Percentiles rank a stretch among this genome's conserved stretches.
These are phyloP conservation scores for Schizothorax lantsangensis DNA, from an alignment of 2,797 vertebrate species.

Conservation along the genomic window DNA sequence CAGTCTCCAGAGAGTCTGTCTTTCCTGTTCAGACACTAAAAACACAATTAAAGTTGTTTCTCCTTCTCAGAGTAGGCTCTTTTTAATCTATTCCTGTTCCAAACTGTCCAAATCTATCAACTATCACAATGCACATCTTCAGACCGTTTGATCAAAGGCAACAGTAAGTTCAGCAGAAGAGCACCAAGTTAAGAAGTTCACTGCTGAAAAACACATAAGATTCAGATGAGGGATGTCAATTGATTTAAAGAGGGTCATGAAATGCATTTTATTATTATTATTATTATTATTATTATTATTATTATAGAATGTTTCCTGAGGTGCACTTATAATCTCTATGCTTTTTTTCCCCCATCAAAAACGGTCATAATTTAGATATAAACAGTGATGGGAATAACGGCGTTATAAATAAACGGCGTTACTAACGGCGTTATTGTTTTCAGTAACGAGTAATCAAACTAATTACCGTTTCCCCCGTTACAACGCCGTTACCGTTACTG, in stretches of 20 bases:
- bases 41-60: slow-evolving; percentile 9
- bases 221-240: not conserved
- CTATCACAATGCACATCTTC: not conserved
- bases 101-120: slow-evolving; percentile 22
- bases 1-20: slow-evolving; percentile 28
- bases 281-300: no score
- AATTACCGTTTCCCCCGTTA: no score
- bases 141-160: slow-evolving; percentile 19
- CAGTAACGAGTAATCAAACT: no score
- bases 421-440: no score
- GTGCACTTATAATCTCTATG: not conserved
- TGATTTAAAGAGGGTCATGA: not conserved
- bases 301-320: not conserved
- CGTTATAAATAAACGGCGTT: no score
- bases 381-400: no score
- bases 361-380: not conserved
- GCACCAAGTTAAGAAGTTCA: slow-evolving; percentile 10
- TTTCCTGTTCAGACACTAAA: slow-evolving; percentile 17
- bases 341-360: not conserved
- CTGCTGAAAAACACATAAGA: not conserved
- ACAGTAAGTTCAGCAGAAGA: slow-evolving; percentile 11
- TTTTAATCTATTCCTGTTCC: not conserved
- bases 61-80: not conserved
- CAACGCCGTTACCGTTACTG: no score
- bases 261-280: not conserved